phyloP scores from a whole-genome alignment of 2,797 vertebrate genomes.

The Ara ararauna region DNA sequence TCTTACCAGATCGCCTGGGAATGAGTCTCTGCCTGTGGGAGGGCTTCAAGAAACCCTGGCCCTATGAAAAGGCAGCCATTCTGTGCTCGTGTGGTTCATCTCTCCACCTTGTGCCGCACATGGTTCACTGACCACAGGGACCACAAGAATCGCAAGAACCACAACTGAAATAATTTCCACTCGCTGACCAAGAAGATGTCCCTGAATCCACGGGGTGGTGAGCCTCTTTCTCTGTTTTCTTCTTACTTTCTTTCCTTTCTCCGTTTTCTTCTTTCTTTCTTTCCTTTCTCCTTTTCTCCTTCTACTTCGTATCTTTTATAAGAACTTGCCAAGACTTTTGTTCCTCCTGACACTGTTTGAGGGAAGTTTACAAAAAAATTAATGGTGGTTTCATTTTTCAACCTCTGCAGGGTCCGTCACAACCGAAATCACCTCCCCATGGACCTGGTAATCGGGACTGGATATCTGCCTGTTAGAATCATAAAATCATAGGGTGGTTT shows the following conservation, averaged over 20 bases:
- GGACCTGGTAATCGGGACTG: accelerated
- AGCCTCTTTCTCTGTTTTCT: background rate
- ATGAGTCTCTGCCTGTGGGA: background rate
- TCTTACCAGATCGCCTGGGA: background rate
- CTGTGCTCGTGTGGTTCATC: background rate
- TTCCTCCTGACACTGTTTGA: background rate
- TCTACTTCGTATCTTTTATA: background rate
- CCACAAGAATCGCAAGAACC: background rate
- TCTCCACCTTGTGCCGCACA: background rate
- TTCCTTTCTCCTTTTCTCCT: background rate
- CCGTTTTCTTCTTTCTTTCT: background rate
- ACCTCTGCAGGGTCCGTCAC: background rate
- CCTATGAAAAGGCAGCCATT: background rate
- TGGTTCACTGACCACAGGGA: background rate
- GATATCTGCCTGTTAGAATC: background rate
- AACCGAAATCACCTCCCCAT: background rate
- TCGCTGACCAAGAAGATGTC: background rate
- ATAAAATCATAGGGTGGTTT: background rate
- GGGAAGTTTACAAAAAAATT: background rate
- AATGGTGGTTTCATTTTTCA: background rate
- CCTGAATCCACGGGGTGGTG: background rate
- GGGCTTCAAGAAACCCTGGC: background rate
- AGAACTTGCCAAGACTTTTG: background rate
- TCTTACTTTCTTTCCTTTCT: background rate
- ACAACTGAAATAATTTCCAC: background rate